Evolutionary conservation across 1,140 invertebrate genomes (phyloP), one percentile per base, ranked within the genome.

Genomic region (Camponotus vicinus): DNA sequence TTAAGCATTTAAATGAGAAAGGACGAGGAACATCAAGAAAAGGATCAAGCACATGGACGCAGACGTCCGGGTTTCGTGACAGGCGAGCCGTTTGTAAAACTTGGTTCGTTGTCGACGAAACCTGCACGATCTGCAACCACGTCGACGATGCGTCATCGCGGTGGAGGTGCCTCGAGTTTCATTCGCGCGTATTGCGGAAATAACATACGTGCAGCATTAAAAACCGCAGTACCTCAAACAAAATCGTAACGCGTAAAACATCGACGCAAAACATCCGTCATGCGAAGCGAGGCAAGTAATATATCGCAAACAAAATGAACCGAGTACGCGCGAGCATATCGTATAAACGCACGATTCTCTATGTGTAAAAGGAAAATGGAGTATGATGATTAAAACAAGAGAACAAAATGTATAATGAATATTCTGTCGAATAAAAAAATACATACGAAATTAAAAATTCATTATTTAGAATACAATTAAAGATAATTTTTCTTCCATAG

Each of bases 101-200:
- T 95, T 96, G 97, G 97, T 98, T 98, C 97, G 97, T 98, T 98
- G 97, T 98, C 97, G 97, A 97, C 97, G 97, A 98, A 98, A 98
- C 97, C 97, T 97, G 97, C 97, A 97, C 97, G 97, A 97, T 97
- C 96, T 97, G 94, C 92, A 93, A 94, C 94, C 94, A 91, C 92
- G 88, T 92, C 94, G 79, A 89, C 94, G 89, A 37, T 86, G 13
- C 45, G 34, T 42, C 70, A 70, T 79, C 57, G 69, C 79, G 37
- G 3, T 57, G 79, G 49, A 49, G 67, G 76, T 66, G 34, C 75
- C 67, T 75, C 79, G 61, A 37, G 64, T 40, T 84, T 83, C 61
- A 8, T 45, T 45, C 52, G 42, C 21, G 67, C 49, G 71, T 71
- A 73, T 77, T 34, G 21, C 42, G 73, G 64, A 80, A 87, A 88